phyloP scores from a whole-genome alignment of 2,113 vertebrate genomes.

The Ardeotis arabs region DNA sequence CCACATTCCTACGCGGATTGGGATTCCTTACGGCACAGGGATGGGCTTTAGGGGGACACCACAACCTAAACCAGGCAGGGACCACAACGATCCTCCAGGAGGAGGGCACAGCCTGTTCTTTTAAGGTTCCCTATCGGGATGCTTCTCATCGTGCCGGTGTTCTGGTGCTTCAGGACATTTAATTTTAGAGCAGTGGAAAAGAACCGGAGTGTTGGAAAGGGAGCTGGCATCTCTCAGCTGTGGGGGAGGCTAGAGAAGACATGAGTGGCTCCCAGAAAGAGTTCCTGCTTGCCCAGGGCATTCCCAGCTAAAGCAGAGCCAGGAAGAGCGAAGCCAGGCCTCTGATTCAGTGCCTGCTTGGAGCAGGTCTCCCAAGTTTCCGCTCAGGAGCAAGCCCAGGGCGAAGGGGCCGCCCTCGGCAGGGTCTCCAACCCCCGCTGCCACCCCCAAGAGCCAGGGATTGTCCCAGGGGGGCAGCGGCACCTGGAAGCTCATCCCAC shows the following conservation, averaged over 20 bases:
- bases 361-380: not conserved
- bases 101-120: not conserved
- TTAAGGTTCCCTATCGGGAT: not conserved
- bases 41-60: not conserved
- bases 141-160: not conserved
- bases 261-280: not conserved
- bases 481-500: not conserved
- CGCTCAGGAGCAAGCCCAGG: not conserved
- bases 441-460: too few relatives aligned
- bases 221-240: not conserved
- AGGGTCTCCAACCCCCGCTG: not conserved
- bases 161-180: not conserved
- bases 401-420: not conserved
- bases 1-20: accelerated
- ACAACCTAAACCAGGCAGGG: not conserved
- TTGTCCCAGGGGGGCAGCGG: not conserved
- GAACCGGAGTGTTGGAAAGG: not conserved
- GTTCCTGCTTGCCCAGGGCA: not conserved
- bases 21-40: not conserved
- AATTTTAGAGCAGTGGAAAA: not conserved
- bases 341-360: not conserved
- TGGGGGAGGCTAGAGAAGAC: not conserved
- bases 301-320: not conserved
- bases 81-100: not conserved
- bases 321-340: not conserved